Evolutionary conservation across 2,888 invertebrate genomes (phyloP), one percentile per base, ranked within the genome.

Genomic region (Drosophila meridionalis): DNA sequence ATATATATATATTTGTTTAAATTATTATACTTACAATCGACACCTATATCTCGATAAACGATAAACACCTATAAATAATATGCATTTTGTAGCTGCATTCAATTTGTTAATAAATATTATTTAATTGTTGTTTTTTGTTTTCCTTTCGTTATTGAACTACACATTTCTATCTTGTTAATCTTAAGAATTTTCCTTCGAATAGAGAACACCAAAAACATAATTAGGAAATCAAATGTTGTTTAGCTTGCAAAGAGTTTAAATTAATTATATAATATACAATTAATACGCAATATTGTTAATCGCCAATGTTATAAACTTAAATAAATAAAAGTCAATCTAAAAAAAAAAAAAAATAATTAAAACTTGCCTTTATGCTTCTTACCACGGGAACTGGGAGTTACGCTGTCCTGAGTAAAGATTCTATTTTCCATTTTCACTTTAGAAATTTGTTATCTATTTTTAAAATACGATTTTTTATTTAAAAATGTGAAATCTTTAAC

Each of bases 271-370:
- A 62, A 57, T 64, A 67, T 69, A 50, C 2, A 71, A 65, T 67
- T 72, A 80, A 72, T 69, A 81, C 55, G 72, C 83, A 78, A 78
- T 78, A 86, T 76, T 84, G 89, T 88, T 84, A 84, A 86, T 69
- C 83, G 72, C 76, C 73, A 78, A 84, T 79, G 89, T 87, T 87
- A 89, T 61, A 69, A 63, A 68, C 40, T 72, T 73, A 65, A 75
- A 73, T 72, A 69, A 80, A 76, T 50, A 58, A 72, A 70, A 65
- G 42, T 38, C 43, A 71, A 75, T 79, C 66, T 64, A 60, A 61
- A 67, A 76, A 50, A 38, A 26, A 36, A 36, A 36, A 26, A 6
- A n/a, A n/a, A 1, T 1, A 48, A 28, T 28, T 6, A 0, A 12
- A 11, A 4, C 32, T 50, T 48, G 28, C 6, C 1, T n/a, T 9